A percentile compares a stretch with the other conserved stretches of the same genome.
Conservation (phyloP, 2,888 invertebrate genomes). For the Eupithecia subfuscata region DNA sequence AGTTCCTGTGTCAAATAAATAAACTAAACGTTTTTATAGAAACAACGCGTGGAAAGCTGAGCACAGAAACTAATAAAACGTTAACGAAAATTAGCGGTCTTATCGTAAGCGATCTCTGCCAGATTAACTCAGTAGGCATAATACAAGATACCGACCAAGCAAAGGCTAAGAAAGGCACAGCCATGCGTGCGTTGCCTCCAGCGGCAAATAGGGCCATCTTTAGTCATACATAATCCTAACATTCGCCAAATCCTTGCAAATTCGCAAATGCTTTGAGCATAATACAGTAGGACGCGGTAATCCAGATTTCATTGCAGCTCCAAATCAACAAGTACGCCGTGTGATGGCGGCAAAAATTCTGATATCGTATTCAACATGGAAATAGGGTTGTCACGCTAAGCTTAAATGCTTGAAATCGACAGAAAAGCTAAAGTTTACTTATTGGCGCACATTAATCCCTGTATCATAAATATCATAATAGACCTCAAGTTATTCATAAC, state of each 20-base stretch:
- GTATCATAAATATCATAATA: too few relatives aligned
- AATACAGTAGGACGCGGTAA: conserved; percentile 17
- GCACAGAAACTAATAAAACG: too few relatives aligned
- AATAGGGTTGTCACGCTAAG: conserved; percentile 8
- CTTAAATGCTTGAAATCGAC: neutral
- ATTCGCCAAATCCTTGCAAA: conserved; percentile 10
- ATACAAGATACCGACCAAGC: neutral
- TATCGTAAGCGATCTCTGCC: neutral
- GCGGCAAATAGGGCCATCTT: neutral
- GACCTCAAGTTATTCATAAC: too few relatives aligned
- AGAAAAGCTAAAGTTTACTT: neutral
- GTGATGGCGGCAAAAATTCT: conserved; percentile 48
- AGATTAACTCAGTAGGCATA: neutral
- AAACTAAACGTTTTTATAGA: too few relatives aligned
- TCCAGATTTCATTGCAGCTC: conserved; percentile 41
- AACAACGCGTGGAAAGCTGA: too few relatives aligned
- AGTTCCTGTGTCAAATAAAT: too few relatives aligned
- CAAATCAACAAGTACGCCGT: conserved; percentile 56
- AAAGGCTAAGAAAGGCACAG: neutral
- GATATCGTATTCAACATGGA: conserved; percentile 50
- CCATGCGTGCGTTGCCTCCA: neutral
- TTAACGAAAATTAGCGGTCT: too few relatives aligned
- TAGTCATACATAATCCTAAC: neutral
- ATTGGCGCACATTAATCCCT: too few relatives aligned
- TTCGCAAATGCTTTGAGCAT: conserved; percentile 3